phyloP scores from a whole-genome alignment of 2,888 invertebrate genomes.

The Drymonia ruficornis region DNA sequence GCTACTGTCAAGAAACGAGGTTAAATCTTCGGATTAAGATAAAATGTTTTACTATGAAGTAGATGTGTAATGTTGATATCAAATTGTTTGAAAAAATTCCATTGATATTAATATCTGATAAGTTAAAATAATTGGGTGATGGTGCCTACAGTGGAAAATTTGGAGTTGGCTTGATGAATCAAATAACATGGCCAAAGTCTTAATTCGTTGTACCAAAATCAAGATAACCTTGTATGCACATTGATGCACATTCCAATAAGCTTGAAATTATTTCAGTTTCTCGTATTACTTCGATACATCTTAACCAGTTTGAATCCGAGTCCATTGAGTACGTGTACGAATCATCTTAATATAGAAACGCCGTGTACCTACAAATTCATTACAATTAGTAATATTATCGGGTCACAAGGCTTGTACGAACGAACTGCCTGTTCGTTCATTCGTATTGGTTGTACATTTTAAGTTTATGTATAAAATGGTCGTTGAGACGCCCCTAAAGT shows the following conservation, averaged over 20 bases:
- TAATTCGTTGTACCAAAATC: too few relatives aligned
- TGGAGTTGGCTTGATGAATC: too few relatives aligned
- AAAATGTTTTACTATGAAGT: constrained; percentile 9
- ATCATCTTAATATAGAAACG: background rate
- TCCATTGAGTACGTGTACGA: background rate
- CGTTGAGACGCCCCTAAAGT: background rate
- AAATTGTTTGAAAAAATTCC: background rate
- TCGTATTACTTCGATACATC: background rate
- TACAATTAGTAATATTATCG: background rate
- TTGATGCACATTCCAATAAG: background rate
- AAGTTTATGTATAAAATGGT: background rate
- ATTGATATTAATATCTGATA: background rate
- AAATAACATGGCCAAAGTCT: too few relatives aligned
- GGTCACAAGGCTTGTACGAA: background rate
- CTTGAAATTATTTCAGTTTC: background rate
- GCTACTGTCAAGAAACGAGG: constrained; percentile 21
- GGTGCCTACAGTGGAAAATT: too few relatives aligned
- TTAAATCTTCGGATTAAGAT: constrained; percentile 15
- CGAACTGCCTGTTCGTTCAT: too few relatives aligned
- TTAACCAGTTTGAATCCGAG: background rate
- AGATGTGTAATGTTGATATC: background rate
- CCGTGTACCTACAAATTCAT: background rate
- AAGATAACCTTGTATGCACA: too few relatives aligned
- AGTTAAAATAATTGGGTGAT: background rate
- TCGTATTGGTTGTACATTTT: background rate